Percentiles rank a stretch among this genome's conserved stretches.
phyloP scores from a whole-genome alignment of 1,140 invertebrate species.

The Papilio aristodemus region DNA sequence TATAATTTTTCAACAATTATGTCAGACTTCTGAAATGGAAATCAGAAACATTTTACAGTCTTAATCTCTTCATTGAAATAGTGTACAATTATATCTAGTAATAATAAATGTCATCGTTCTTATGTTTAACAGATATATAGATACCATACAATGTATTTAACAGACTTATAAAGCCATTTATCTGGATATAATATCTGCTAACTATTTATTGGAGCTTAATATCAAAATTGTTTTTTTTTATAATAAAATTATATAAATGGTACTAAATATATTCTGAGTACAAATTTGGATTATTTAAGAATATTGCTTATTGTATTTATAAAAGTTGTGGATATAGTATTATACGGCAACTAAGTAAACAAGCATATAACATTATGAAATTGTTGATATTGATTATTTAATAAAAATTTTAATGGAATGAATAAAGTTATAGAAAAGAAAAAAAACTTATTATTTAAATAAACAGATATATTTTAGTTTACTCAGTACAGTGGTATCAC shows the following conservation, averaged over 20 bases:
- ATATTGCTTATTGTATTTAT: too few relatives aligned
- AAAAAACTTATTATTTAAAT: neutral
- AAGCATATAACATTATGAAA: neutral
- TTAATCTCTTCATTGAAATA: neutral
- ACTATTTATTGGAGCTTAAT: too few relatives aligned
- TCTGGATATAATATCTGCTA: too few relatives aligned
- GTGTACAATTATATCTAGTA: too few relatives aligned
- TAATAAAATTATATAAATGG: neutral
- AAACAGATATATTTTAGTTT: neutral
- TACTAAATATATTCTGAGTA: neutral
- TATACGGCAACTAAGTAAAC: neutral
- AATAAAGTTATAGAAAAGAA: neutral
- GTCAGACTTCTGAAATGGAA: conserved; percentile 85
- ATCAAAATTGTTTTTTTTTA: neutral
- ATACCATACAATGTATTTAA: too few relatives aligned
- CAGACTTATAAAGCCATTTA: too few relatives aligned
- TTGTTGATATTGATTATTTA: neutral
- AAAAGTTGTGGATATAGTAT: too few relatives aligned
- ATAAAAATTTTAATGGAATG: neutral
- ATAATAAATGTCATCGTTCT: neutral
- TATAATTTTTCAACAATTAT: conserved; percentile 93
- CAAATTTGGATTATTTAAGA: neutral
- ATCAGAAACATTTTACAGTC: conserved; percentile 24
- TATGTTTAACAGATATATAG: too few relatives aligned
- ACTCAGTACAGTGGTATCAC: neutral